Evolutionary conservation across 2,113 vertebrate genomes (phyloP), one percentile per base, ranked within the genome.

Genomic region (Cromileptes altivelis): DNA sequence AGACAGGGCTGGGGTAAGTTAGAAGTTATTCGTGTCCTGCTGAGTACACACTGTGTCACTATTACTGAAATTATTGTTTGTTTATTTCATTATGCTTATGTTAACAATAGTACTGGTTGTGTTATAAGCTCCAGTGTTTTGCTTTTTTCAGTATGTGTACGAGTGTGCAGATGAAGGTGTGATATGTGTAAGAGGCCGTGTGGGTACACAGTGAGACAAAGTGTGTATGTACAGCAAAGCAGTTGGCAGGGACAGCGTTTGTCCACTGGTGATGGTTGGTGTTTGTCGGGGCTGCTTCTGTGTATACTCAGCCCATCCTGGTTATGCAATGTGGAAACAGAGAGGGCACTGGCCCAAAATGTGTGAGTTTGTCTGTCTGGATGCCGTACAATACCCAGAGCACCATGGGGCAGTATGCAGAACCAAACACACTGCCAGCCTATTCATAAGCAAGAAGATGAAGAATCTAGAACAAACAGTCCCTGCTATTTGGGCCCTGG

Each of bases 371-470:
- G 53, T 70, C 61, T 60, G 57, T 37, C 74, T 90, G 78, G 75
- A 69, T 81, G 47, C 76, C 83, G 71, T 62, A 89, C 79, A 91
- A 90, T 89, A 86, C 82, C 81, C 67, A 71, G 78, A 84, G 63
- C 33, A 82, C 78, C 85, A 89, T 64, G 82, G 72, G 76, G 55
- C 80, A 72, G 79, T 65, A 75, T 78, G 70, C 74, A 70, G 62
- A 60, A 45, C 75, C 62, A 64, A 78, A 89, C 75, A 69, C 30
- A 63, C 60, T 77, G 79, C 76, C 88, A 89, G 67, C 64, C 85
- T 84, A 85, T 91, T 92, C 87, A 89, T 82, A 49, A 75, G 47
- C 79, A 93, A 79, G 78, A 88, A 81, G 71, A 90, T 81, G 69
- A 50, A 68, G 55, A 86, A 84, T 89, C 52, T 71, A 81, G 78